Evolutionary conservation across 2,797 vertebrate genomes (phyloP).

Genomic region (Pogoniulus pusillus): DNA sequence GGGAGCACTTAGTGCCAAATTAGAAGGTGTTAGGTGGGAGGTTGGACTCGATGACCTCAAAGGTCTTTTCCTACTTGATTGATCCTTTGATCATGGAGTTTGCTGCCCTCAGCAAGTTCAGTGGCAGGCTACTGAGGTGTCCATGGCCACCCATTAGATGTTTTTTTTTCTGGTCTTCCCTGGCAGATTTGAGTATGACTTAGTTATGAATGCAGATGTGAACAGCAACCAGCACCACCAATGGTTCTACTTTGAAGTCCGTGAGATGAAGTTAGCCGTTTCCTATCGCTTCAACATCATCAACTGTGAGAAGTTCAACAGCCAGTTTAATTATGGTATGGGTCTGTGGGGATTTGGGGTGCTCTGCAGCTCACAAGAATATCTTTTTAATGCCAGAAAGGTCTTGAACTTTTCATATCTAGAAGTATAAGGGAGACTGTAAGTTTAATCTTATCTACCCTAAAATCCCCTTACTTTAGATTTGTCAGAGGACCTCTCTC

Average conservation of each 20-base stretch:
- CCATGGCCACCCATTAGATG: neutral
- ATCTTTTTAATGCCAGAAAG: neutral
- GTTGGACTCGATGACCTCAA: too few species aligned
- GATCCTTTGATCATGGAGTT: neutral
- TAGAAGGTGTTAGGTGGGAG: too few species aligned
- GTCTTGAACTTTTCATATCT: neutral
- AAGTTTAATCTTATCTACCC: neutral
- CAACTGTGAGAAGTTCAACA: constrained; percentile 95
- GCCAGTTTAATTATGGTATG: constrained; percentile 95
- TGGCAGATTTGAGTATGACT: constrained; percentile 88
- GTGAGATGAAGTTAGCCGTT: constrained; percentile 77
- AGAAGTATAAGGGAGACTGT: neutral
- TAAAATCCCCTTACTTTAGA: neutral
- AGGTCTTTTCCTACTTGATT: too few species aligned
- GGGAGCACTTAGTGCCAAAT: too few species aligned
- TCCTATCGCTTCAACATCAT: constrained; percentile 92
- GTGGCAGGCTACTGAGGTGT: neutral
- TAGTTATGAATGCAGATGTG: constrained; percentile 87
- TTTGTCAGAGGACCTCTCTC: neutral
- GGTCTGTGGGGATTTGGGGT: neutral
- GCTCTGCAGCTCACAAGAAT: neutral
- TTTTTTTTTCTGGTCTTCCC: neutral
- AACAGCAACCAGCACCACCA: constrained; percentile 85
- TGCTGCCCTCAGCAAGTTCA: neutral
- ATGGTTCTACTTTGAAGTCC: constrained; percentile 94